Evolutionary conservation across 2,797 vertebrate species (phyloP).

Genomic region (Cheirogaleus major): DNA sequence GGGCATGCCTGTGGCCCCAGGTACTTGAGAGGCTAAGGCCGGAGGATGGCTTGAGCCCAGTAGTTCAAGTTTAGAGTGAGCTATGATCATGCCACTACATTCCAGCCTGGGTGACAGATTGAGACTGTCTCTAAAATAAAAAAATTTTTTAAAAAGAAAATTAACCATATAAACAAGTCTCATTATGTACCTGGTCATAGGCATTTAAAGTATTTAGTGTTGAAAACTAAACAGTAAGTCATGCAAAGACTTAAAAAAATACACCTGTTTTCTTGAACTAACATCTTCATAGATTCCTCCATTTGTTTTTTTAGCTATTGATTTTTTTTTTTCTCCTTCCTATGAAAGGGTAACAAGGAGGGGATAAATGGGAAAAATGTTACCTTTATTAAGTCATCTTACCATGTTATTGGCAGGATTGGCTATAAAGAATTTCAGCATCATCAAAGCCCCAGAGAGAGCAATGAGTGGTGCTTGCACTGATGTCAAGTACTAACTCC

Average conservation of each 20-base stretch:
- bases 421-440: conserved; percentile 85
- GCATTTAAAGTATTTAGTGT: neutral
- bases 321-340: conserved; percentile 68
- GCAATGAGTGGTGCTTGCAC: conserved; percentile 81
- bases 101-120: neutral
- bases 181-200: neutral
- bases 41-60: neutral
- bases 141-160: neutral
- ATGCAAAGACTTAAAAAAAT: conserved; percentile 36
- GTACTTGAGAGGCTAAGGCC: neutral
- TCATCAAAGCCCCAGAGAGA: conserved; percentile 83
- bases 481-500: conserved; percentile 85
- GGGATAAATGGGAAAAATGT: conserved; percentile 77
- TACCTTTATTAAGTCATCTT: conserved; percentile 88
- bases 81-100: neutral
- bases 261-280: conserved; percentile 41
- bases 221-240: conserved; percentile 19
- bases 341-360: conserved; percentile 74
- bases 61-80: neutral
- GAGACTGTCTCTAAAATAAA: neutral
- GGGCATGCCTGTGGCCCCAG: neutral
- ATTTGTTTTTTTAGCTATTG: conserved; percentile 78
- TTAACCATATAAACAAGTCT: neutral
- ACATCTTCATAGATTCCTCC: conserved; percentile 1
- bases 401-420: conserved; percentile 83